These are phyloP conservation scores for Candoia aspera DNA, from an alignment of 2,113 vertebrate species.

Conservation along the genomic window DNA sequence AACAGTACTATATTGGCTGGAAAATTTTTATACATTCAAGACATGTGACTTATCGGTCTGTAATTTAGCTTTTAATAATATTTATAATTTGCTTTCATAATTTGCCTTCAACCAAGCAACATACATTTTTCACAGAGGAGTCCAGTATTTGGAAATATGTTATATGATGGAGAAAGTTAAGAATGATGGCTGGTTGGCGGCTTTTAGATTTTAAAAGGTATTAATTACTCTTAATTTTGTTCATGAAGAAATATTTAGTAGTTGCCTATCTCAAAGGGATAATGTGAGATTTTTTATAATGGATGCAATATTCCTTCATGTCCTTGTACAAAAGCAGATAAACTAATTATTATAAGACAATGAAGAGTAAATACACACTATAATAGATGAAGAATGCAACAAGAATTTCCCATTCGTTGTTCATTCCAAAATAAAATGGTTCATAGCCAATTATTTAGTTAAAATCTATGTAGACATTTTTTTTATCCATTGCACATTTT, in stretches of 20 bases:
- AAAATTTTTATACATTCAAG: not conserved
- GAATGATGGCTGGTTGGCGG: conserved; percentile 24
- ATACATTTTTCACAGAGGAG: not conserved
- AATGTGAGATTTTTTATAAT: conserved; percentile 42
- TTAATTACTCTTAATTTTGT: conserved; percentile 41
- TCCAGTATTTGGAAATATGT: not conserved
- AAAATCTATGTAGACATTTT: conserved; percentile 22
- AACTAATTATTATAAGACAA: conserved; percentile 40
- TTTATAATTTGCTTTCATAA: not conserved
- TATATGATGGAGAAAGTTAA: not conserved
- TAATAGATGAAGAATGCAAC: not conserved
- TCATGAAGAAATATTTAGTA: conserved; percentile 44
- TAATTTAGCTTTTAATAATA: not conserved
- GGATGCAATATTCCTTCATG: conserved; percentile 43
- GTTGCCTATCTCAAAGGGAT: conserved; percentile 44
- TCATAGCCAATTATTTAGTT: conserved; percentile 20
- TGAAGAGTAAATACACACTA: conserved; percentile 15
- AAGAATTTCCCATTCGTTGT: not conserved
- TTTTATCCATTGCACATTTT: conserved; percentile 22
- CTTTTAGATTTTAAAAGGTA: conserved; percentile 14
- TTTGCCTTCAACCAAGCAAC: not conserved
- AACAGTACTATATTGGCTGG: not conserved
- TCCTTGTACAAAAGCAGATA: conserved; percentile 53
- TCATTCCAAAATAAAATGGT: conserved; percentile 3
- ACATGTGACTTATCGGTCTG: not conserved